Evolutionary conservation across 2,888 invertebrate genomes (phyloP).

Genomic region (Tricholauxania praeusta): DNA sequence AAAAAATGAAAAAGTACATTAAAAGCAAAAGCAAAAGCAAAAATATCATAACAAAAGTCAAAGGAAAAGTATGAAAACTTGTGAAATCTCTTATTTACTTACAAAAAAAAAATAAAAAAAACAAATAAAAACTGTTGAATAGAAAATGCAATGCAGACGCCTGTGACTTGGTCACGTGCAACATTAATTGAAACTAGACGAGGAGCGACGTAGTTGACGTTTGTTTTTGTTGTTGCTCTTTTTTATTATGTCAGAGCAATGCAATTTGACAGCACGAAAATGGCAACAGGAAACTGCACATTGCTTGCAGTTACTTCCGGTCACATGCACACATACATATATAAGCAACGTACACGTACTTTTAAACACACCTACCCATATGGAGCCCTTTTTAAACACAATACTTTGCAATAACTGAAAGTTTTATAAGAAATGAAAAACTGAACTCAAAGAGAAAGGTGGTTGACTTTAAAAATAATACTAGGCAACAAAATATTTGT

Average conservation of each 20-base stretch:
- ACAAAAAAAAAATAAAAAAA: background rate
- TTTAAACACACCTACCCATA: background rate
- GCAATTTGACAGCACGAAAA: slow-evolving; percentile 26
- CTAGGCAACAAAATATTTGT: no score
- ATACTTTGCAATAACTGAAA: background rate
- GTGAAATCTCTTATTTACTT: slow-evolving; percentile 12
- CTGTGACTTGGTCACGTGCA: slow-evolving; percentile 44
- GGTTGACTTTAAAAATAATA: no score
- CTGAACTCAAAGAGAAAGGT: no score
- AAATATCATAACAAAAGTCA: background rate
- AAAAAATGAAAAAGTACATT: no score
- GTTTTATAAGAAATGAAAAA: slow-evolving; percentile 6
- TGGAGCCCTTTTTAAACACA: background rate
- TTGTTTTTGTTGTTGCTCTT: background rate
- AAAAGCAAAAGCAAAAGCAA: background rate
- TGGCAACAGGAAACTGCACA: slow-evolving; percentile 30
- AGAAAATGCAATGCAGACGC: slow-evolving; percentile 36
- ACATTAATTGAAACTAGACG: slow-evolving; percentile 45
- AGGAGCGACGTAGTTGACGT: slow-evolving; percentile 23
- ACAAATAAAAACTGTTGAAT: slow-evolving; percentile 8
- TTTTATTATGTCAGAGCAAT: slow-evolving; percentile 4
- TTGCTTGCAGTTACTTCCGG: slow-evolving; percentile 26
- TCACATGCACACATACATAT: slow-evolving; percentile 3
- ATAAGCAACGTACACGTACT: background rate
- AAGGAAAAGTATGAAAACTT: slow-evolving; percentile 4